These are phyloP conservation scores for Sitta carolinensis DNA, from an alignment of 2,797 vertebrate species.

Conservation along the genomic window DNA sequence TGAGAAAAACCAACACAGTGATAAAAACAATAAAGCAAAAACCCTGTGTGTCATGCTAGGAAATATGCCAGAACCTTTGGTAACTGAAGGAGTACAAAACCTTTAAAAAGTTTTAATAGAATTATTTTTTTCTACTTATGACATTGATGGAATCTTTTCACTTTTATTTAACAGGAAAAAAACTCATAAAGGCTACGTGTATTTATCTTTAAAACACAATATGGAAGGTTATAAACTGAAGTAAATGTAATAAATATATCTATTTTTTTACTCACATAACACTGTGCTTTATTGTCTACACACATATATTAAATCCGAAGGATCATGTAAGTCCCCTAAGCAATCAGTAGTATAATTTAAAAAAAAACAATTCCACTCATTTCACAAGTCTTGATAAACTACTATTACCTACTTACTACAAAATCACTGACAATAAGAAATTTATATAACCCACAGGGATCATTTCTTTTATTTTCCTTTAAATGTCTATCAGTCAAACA, in stretches of 20 bases:
- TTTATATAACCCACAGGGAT: neutral
- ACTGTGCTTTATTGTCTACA: neutral
- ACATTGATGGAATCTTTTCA: neutral
- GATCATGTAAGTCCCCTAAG: neutral
- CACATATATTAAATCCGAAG: neutral
- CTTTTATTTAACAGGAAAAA: neutral
- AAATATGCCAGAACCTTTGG: neutral
- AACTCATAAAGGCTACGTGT: accelerated
- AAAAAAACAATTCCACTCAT: neutral
- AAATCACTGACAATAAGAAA: neutral
- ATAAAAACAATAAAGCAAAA: neutral
- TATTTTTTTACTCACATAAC: neutral
- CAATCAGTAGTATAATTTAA: neutral
- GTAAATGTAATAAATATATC: neutral
- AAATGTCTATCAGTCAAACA: neutral
- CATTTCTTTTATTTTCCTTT: neutral
- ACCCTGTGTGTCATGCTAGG: accelerated
- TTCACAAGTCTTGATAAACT: neutral
- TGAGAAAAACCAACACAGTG: accelerated
- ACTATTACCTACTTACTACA: neutral
- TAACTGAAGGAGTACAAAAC: neutral
- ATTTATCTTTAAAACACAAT: neutral
- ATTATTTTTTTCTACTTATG: neutral
- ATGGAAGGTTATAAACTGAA: neutral
- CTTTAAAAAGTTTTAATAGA: neutral